Percentiles rank a stretch among this genome's conserved stretches.
Conservation (phyloP, 2,113 vertebrate species). For the Arenaria interpres region DNA sequence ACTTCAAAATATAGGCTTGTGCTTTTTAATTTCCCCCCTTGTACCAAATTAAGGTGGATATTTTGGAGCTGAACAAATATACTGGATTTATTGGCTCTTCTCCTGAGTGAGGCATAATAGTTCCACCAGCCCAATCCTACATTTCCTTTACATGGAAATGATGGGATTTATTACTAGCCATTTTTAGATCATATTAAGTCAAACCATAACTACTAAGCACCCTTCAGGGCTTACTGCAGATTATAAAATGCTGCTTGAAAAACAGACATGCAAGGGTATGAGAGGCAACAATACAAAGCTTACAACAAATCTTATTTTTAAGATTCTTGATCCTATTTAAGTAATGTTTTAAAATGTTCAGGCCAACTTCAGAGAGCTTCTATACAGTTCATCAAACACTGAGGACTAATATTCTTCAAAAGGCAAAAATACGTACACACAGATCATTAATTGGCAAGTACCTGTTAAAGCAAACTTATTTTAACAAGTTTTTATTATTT, state of each 20-base stretch:
- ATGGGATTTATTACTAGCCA: conserved; percentile 54
- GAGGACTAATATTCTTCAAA: not conserved
- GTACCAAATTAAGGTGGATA: conserved; percentile 30
- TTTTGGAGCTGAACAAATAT: conserved; percentile 3
- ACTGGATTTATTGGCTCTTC: conserved; percentile 22
- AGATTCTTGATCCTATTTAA: conserved; percentile 42
- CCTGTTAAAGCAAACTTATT: not conserved
- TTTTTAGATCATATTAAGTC: conserved; percentile 56
- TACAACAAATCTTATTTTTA: conserved; percentile 36
- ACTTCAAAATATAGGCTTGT: not conserved
- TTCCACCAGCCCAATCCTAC: not conserved
- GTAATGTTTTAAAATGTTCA: conserved; percentile 6
- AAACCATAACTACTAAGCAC: conserved; percentile 50
- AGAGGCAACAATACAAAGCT: conserved; percentile 43
- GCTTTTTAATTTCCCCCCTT: not conserved
- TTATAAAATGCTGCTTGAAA: conserved; percentile 48
- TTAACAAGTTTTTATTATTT: not conserved
- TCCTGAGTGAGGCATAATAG: not conserved
- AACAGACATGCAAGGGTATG: conserved; percentile 1
- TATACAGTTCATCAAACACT: not conserved
- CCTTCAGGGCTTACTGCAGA: conserved; percentile 31
- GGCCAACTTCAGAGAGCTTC: not conserved
- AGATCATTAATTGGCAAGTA: not conserved
- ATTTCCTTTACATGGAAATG: conserved; percentile 33
- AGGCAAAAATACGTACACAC: not conserved